Base-by-base conservation (phyloP, 2,888 invertebrate species). In the Morpho helenor region DNA sequence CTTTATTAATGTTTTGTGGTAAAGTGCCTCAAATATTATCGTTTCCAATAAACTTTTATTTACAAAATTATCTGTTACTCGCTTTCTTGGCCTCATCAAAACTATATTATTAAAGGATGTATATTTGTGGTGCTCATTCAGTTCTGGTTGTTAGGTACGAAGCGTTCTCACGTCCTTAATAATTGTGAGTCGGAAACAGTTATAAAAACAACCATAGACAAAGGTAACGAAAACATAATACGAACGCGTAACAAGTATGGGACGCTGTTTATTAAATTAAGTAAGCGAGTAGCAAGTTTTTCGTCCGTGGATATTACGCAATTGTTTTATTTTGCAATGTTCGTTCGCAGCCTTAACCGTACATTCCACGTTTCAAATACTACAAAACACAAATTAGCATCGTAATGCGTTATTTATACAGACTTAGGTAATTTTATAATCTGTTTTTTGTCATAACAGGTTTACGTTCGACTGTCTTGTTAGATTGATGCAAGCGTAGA, bases 101-200 rank as follows among this genome's bases (percentile, higher is more conserved):
- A 31, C 31, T 31, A 31, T 31, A 31, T 31, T 16, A 16, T 16
- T 16, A 2, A 16, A 16, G 16, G 16, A 16, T 5, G 31, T 31
- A 31, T 31, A 31, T 31, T 31, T 2, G 75, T 72, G 66, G 76
- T 78, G 74, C 74, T 68, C 68, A 78, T 71, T 72, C 43, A 68
- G 68, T 68, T 31, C 67, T 64, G 69, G 69, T 75, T 77, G 73
- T 75, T 50, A 48, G 69, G 66, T 67, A 67, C 62, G 53, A 60
- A 64, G 62, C 69, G 71, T 87, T 89, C 89, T 79, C 89, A 90
- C 88, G 88, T 90, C 80, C 87, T 74, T 88, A 88, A 85, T 88
- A 85, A 80, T 77, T 70, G 75, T 76, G 73, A 77, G 80, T 86
- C 86, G 87, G 87, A 87, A 87, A 85, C 75, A 73, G 75, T 83